Conservation (phyloP, 2,113 vertebrate genomes). For the Hippocampus mohnikei region DNA sequence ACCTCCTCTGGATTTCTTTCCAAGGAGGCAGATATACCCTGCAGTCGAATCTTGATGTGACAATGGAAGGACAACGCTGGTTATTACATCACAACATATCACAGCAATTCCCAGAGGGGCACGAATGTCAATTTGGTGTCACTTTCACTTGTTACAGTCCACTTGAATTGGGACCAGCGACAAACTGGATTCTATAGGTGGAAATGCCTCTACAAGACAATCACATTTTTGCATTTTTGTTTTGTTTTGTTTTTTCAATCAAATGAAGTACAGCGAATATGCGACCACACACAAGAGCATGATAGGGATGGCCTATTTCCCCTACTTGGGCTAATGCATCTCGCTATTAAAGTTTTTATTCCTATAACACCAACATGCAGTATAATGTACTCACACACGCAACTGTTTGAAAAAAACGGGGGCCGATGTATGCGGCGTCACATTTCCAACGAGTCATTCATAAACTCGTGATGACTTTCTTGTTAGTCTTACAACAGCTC, state of each 20-base stretch:
- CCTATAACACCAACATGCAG: too few species aligned
- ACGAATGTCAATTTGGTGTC: too few species aligned
- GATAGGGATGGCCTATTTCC: too few species aligned
- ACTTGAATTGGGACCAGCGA: background rate
- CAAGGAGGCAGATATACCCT: background rate
- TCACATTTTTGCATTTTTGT: background rate
- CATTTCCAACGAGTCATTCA: background rate
- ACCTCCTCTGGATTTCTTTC: constrained; percentile 7
- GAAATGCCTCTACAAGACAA: background rate
- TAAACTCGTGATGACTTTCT: constrained; percentile 9
- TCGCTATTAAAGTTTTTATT: too few species aligned
- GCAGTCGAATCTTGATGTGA: background rate
- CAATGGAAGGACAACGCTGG: background rate
- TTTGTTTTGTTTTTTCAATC: background rate
- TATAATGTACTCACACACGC: constrained; percentile 21
- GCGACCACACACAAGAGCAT: too few species aligned
- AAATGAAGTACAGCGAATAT: background rate
- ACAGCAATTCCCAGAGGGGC: background rate
- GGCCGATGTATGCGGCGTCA: constrained; percentile 15
- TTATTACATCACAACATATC: background rate
- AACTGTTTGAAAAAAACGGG: constrained; percentile 9
- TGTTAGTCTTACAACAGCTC: constrained; percentile 15
- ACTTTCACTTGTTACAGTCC: background rate
- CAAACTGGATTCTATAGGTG: background rate
- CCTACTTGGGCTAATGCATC: too few species aligned